These are phyloP conservation scores for Zootoca vivipara DNA, from an alignment of 2,113 vertebrate genomes.

Conservation along the genomic window DNA sequence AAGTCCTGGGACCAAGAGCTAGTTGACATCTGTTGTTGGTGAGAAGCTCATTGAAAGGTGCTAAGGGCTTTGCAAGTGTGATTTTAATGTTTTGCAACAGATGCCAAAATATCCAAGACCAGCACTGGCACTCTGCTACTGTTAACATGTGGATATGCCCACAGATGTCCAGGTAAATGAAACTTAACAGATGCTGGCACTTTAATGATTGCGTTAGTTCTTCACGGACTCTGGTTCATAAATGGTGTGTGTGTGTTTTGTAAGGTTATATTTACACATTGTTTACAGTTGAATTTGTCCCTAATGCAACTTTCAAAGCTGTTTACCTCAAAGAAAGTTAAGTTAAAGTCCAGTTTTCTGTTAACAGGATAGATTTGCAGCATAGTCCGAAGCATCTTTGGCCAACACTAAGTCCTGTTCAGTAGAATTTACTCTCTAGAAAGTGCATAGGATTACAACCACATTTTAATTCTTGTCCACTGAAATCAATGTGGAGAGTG, in stretches of 20 bases:
- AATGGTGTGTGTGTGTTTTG: background rate
- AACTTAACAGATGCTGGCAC: background rate
- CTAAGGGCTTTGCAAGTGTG: background rate
- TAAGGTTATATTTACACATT: background rate
- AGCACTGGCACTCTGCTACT: background rate
- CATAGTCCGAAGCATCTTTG: background rate
- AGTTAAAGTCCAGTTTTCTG: too few species aligned
- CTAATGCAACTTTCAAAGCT: background rate
- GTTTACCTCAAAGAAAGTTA: too few species aligned
- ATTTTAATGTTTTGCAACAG: background rate
- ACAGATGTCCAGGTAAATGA: background rate
- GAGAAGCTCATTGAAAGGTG: background rate
- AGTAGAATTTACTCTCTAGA: background rate
- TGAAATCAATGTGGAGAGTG: background rate
- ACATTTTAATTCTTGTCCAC: background rate
- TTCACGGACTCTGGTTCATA: background rate
- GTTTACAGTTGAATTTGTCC: background rate
- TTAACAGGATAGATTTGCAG: background rate
- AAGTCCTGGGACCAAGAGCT: background rate
- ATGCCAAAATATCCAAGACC: background rate
- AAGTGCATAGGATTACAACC: background rate
- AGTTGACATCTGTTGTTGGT: background rate
- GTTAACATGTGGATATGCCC: background rate
- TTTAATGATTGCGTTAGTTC: background rate
- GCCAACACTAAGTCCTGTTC: background rate